These are phyloP conservation scores for Chromobotia macracanthus DNA, from an alignment of 2,797 vertebrate genomes.

Conservation along the genomic window DNA sequence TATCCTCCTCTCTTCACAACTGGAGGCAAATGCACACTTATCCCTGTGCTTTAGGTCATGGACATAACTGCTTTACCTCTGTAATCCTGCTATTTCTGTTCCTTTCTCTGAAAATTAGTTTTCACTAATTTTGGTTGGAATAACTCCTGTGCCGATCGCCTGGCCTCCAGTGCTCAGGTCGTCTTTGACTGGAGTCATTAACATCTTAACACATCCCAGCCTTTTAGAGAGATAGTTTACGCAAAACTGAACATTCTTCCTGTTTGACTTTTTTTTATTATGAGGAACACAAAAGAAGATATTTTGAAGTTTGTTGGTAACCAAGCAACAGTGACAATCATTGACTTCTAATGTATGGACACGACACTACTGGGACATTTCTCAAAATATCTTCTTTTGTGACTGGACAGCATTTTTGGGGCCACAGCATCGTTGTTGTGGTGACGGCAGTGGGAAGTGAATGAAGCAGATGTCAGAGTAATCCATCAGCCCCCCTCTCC, in stretches of 20 bases:
- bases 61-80: slow-evolving; percentile 52
- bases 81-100: slow-evolving; percentile 58
- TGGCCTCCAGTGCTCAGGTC: slow-evolving; percentile 55
- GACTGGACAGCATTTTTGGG: slow-evolving; percentile 90
- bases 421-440: slow-evolving; percentile 82
- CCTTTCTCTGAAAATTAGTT: slow-evolving; percentile 65
- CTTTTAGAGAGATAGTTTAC: too few species aligned
- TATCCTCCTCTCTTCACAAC: slow-evolving; percentile 40
- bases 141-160: slow-evolving; percentile 57
- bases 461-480: slow-evolving; percentile 89
- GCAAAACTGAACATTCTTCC: too few species aligned
- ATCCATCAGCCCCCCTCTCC: slow-evolving; percentile 80
- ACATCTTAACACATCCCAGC: slow-evolving; percentile 68
- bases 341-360: too few species aligned
- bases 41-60: slow-evolving; percentile 56
- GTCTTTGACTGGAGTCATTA: slow-evolving; percentile 68
- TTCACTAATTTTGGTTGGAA: slow-evolving; percentile 65
- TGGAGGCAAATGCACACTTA: slow-evolving; percentile 46
- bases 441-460: slow-evolving; percentile 86
- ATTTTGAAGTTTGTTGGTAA: too few species aligned
- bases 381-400: too few species aligned
- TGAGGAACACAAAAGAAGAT: too few species aligned
- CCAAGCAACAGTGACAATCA: too few species aligned
- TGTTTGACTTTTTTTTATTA: too few species aligned
- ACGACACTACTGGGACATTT: too few species aligned